Base-by-base conservation (phyloP, 1,140 invertebrate genomes). In the Plutomurus gul region DNA sequence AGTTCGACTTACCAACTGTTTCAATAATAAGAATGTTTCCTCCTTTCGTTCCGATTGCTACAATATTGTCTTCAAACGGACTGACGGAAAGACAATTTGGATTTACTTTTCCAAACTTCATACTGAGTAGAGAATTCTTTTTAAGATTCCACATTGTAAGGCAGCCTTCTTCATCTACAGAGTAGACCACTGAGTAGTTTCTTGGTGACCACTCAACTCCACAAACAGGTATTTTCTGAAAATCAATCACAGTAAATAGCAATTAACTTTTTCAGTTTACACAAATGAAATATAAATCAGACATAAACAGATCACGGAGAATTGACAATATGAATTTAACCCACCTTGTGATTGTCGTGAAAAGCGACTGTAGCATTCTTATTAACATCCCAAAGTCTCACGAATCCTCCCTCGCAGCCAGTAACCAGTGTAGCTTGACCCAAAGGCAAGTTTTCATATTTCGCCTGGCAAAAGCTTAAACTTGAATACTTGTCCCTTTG, bases 1-100 rank as follows among this genome's bases (percentile, higher is more conserved):
- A 25, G 47, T 47, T 16, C 7, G 13, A 49, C 18, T 75, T 75
- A 82, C 81, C 78, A 37, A 37, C 40, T n/a, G 77, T 36, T 30
- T 80, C 56, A n/a, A 78, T 36, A 33, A 83, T 83, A 16, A 76
- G 37, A n/a, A 83, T 73, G 60, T 70, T 75, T 27, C 82, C 82
- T 27, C 43, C 37, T 49, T 78, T 79, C 0, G 70, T 36, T 49
- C 82, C 82, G 25, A 83, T 22, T n/a, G 78, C 80, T 30, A 83
- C 70, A 43, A 83, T 81, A 30, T 83, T 56, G 11, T 80, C 74
- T 49, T 82, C 81, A 36, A 51, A 51, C 22, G 80, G 82, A 56
- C 65, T 80, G 2, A 81, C 80, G n/a, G 78, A 60, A 16, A 83
- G 16, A 60, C 75, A 75, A 20, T 33, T 78, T 1, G 75, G 22